Base-by-base conservation (phyloP, 2,888 invertebrate species). In the Microchrysa polita region DNA sequence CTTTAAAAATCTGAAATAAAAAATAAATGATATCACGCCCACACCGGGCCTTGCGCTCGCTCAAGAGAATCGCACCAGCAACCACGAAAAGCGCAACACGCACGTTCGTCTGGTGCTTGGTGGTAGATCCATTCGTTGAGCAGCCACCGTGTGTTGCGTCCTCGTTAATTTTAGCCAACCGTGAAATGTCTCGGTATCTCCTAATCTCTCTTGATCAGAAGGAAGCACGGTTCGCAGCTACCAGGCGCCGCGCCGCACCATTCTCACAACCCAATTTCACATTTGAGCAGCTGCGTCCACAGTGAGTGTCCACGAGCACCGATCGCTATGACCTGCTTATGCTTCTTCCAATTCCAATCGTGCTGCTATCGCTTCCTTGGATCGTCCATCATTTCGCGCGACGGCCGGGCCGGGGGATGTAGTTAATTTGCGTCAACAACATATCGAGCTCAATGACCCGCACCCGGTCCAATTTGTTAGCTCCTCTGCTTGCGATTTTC, bases 1-100 rank as follows among this genome's bases (percentile, higher is more conserved):
- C n/a, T 34, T 34, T 34, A 7, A 7, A 7, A 34, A 34, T 61
- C 61, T 61, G 27, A 67, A 73, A 71, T 61, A 71, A 73, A 73
- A 55, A 63, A 67, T 34, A 73, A 63, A 71, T 69, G 69, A 59
- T 71, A 73, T 73, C 75, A 75, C 75, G 75, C 75, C 75, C 75
- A 75, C 75, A 73, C 69, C 73, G 74, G 67, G 27, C 67, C 71
- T 57, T 40, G 40, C n/a, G n/a, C 27, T 34, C 69, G 55, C 18
- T 40, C 18, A 63, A 65, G 71, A 75, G 73, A 73, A 75, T 61
- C 12, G 16, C 48, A 12, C 57, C 67, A 61, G 53, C 48, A 55
- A 69, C 40, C 42, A 55, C n/a, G n/a, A n/a, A n/a, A n/a, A n/a
- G n/a, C n/a, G 55, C 44, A n/a, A n/a, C 27, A 65, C 22, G 22